Evolutionary conservation across 2,888 invertebrate genomes (phyloP), one percentile per base, ranked within the genome.

Genomic region (Eueremaeus valkanovi): DNA sequence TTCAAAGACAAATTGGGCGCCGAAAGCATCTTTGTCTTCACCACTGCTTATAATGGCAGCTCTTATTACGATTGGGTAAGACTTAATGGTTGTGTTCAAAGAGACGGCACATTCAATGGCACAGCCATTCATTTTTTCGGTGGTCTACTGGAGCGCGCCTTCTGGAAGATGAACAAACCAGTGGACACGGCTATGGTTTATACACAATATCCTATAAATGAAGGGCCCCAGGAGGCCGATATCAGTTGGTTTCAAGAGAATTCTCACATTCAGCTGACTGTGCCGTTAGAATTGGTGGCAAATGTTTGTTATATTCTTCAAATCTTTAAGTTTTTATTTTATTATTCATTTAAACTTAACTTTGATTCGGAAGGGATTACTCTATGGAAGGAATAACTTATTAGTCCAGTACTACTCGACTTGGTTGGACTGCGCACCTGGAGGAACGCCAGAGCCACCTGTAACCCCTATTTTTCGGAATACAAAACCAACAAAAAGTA

Each of bases 91-190:
- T 66, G 66, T 40, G 1, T 40, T 2, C 8, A 33, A 21, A 40
- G 21, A 5, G 40, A 36, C 13, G 11, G 3, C 24, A 21, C 2
- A 3, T 36, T 40, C 9, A 21, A 40, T 21, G 66, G 66, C 1
- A 66, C 36, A 2, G 66, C 31, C 2, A n/a, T n/a, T 9, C 8
- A n/a, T 2, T 36, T 31, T 36, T 33, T n/a, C 18, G 33, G 40
- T 6, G 40, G 33, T n/a, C 36, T 21, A n/a, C n/a, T 66, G 1
- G 21, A 66, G 6, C 18, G 40, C 11, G 33, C n/a, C 18, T 21
- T 66, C 36, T 66, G 66, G 66, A 66, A n/a, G n/a, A 66, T 66
- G 66, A 21, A 66, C 36, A 66, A 8, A 36, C 13, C 66, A n/a
- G 13, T 66, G 2, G 66, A 66, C 21, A n/a, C 36, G n/a, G 66